Base-by-base conservation (phyloP, 2,113 vertebrate species). In the Eolophus roseicapilla region DNA sequence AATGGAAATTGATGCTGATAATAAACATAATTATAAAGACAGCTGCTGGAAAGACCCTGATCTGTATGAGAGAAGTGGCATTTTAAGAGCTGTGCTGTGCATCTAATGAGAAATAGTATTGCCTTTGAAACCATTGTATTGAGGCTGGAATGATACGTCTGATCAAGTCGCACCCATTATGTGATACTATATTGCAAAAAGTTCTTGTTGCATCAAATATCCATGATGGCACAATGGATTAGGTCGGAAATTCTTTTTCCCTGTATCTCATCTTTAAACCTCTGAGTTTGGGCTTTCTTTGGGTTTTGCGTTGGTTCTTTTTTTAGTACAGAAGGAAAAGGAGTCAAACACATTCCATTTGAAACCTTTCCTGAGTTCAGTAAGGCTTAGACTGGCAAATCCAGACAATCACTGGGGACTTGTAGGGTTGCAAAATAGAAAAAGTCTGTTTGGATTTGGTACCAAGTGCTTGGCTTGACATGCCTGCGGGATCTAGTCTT, bases 1-100 rank as follows among this genome's bases (percentile, higher is more conserved):
- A 94, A 91, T 93, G 86, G 77, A 87, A 96, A 84, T 94, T 83
- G 92, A 93, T 94, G 95, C 73, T 82, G 65, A 75, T 97, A 95
- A 95, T 95, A 88, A 95, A 95, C 86, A 88, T 76, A 94, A 94
- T 93, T 95, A 78, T 86, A 70, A 87, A 67, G 69, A 60, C 83
- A 59, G 37, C 49, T 88, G 57, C 90, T 96, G 73, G 68, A 93
- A 96, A 91, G 62, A 17, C 64, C 39, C 39, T 60, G 88, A 64
- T 94, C 47, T 93, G 68, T 77, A 79, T 95, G 43, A 76, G n/a
- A 47, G 86, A 94, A 90, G 37, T 92, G 95, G 70, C 86, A n/a
- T 93, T 93, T 96, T 82, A 82, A 76, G 70, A 89, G 57, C 76
- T 74, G 28, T 87, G 67, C 68, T 93, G 53, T 86, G 70, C 67